Evolutionary conservation across 2,888 invertebrate genomes (phyloP).

Genomic region (Cantharis flavilabris): DNA sequence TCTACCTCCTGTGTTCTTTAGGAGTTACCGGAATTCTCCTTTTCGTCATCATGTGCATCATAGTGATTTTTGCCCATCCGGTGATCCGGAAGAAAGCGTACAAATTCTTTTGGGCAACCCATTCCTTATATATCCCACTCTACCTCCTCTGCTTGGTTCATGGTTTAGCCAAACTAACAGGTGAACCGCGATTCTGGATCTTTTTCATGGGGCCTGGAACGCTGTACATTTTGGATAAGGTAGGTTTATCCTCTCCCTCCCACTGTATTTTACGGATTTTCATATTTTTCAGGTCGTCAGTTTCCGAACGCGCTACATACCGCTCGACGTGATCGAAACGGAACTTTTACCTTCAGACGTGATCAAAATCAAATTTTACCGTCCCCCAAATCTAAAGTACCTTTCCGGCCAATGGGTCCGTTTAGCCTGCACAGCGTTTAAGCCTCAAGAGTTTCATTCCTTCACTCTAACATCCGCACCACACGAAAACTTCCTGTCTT

Average conservation of each 20-base stretch:
- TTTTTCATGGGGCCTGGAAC: conserved; percentile 92
- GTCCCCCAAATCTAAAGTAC: conserved; percentile 94
- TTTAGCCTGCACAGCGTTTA: conserved; percentile 87
- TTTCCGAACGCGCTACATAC: conserved; percentile 86
- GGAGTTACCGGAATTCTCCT: conserved; percentile 86
- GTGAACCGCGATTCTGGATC: conserved; percentile 91
- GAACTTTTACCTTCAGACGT: conserved; percentile 93
- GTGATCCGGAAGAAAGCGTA: conserved; percentile 90
- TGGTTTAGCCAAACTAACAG: conserved; percentile 88
- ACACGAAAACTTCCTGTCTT: conserved; percentile 91
- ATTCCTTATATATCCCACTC: conserved; percentile 83
- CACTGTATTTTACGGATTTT: not conserved
- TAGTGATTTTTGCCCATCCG: conserved; percentile 96
- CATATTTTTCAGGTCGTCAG: conserved; percentile 74
- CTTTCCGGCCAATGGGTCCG: conserved; percentile 94
- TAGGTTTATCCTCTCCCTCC: conserved; percentile 42
- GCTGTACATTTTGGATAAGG: conserved; percentile 88
- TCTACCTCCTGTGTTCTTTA: conserved; percentile 48
- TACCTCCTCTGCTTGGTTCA: conserved; percentile 88
- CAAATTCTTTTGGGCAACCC: conserved; percentile 94
- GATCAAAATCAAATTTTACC: conserved; percentile 91
- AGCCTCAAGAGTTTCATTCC: conserved; percentile 90
- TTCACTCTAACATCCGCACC: conserved; percentile 96
- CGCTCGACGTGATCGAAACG: conserved; percentile 90
- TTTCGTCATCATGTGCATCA: conserved; percentile 90